phyloP scores from a whole-genome alignment of 2,888 invertebrate species.

The Stegophylla sp. region DNA sequence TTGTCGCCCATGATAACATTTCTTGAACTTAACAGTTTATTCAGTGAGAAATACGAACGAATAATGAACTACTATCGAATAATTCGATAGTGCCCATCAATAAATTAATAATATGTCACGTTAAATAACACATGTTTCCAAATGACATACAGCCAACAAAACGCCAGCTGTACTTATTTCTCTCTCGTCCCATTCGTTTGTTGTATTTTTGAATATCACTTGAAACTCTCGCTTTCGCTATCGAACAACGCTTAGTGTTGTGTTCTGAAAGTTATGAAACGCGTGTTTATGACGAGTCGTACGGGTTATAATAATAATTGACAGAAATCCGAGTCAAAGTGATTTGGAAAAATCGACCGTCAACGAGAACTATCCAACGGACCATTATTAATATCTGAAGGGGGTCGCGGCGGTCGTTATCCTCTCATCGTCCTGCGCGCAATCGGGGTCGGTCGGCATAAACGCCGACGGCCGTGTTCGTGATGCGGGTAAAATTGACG shows the following conservation, averaged over 20 bases:
- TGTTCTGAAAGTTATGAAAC: not conserved
- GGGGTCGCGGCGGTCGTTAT: constrained; percentile 45
- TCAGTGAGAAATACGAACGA: too few relatives aligned
- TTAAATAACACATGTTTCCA: too few relatives aligned
- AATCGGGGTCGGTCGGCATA: constrained; percentile 28
- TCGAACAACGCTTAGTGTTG: not conserved
- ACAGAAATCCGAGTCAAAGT: constrained; percentile 15
- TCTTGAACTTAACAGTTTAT: too few relatives aligned
- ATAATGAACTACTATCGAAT: too few relatives aligned
- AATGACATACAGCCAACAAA: too few relatives aligned
- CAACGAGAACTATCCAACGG: not conserved
- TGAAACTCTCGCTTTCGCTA: too few relatives aligned
- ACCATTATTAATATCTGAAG: constrained; percentile 33
- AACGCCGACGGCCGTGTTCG: constrained; percentile 29
- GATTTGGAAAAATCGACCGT: constrained; percentile 19
- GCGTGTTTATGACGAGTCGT: too few relatives aligned
- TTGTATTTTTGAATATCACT: not conserved
- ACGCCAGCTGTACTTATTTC: too few relatives aligned
- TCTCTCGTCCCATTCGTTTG: too few relatives aligned
- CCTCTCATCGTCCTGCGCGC: not conserved
- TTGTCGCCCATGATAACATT: too few relatives aligned
- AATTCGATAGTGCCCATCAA: too few relatives aligned
- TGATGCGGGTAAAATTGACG: constrained; percentile 38
- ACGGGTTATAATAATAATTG: constrained; percentile 14
- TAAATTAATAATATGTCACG: too few relatives aligned